phyloP scores from a whole-genome alignment of 2,888 invertebrate genomes.

The Drosophila monieri region DNA sequence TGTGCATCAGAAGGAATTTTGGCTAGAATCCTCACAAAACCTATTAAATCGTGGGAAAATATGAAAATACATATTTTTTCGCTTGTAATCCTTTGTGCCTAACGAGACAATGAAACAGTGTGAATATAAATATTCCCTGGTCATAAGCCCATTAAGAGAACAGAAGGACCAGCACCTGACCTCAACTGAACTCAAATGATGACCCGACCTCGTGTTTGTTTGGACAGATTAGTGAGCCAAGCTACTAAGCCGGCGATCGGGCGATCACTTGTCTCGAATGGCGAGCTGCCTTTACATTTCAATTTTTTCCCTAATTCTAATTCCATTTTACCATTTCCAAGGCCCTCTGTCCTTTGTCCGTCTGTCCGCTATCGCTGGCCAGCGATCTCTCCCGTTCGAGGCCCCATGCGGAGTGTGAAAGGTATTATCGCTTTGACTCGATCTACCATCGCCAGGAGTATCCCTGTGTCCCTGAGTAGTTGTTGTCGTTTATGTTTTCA shows the following conservation, averaged over 20 bases:
- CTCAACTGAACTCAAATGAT: slow-evolving; percentile 13
- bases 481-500: slow-evolving; percentile 71
- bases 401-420: slow-evolving; percentile 77
- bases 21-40: slow-evolving; percentile 30
- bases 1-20: slow-evolving; percentile 49
- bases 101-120: slow-evolving; percentile 30
- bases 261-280: slow-evolving; percentile 40
- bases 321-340: slow-evolving; percentile 20
- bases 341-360: slow-evolving; percentile 10
- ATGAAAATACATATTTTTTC: slow-evolving; percentile 31
- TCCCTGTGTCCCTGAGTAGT: slow-evolving; percentile 37
- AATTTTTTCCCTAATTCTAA: slow-evolving; percentile 47
- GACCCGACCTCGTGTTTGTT: slow-evolving; percentile 34
- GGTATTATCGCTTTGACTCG: slow-evolving; percentile 74
- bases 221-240: slow-evolving; percentile 52
- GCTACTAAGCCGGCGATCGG: slow-evolving; percentile 39
- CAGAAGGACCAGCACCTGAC: slow-evolving; percentile 37
- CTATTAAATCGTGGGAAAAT: slow-evolving; percentile 63
- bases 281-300: slow-evolving; percentile 54
- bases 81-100: slow-evolving; percentile 37
- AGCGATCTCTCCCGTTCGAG: slow-evolving; percentile 49
- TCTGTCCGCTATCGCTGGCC: slow-evolving; percentile 47
- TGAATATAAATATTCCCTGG: slow-evolving; percentile 16
- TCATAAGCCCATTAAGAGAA: slow-evolving; percentile 45
- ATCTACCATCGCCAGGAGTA: slow-evolving; percentile 48